Evolutionary conservation across 2,888 invertebrate species (phyloP), one percentile per base, ranked within the genome.

Genomic region (Polydrusus pterygomalis): DNA sequence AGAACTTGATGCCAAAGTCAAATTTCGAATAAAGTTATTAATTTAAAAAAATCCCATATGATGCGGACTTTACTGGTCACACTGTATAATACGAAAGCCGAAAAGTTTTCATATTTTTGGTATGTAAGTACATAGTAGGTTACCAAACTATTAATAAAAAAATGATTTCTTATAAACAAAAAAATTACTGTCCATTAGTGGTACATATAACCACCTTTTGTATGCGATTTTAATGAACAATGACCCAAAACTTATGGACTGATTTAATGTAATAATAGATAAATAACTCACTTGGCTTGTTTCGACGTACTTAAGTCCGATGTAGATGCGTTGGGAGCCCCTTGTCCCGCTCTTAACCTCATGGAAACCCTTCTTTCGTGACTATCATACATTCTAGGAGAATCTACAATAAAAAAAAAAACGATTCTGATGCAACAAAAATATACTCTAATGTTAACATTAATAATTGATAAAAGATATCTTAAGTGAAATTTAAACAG

Each of bases 261-360:
- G 18, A 18, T 51, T 51, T 11, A 8, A 18, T 49, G 49, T 5
- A 47, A 34, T 30, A 30, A 15, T 20, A 8, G 9, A 45, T 49
- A 47, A 69, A 65, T 62, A 85, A 88, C 89, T 88, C 87, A 89
- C 89, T 89, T 89, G 81, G 88, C 87, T 82, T 88, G 88, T 82
- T 88, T 88, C n/a, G 87, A 85, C 77, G 87, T 87, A 79, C 87
- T 87, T 73, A 88, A 81, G 80, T 88, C 88, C n/a, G 88, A 87
- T 20, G 88, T 87, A 68, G 88, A 88, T 47, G 87, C 86, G 72
- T 88, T 88, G 3, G 87, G 87, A 60, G 84, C 87, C 43, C 84
- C 86, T 75, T 87, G 87, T 2, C 84, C 83, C n/a, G 85, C 85
- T 54, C 87, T 81, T 72, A 88, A 81, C 80, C 88, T 81, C 86